Base-by-base conservation (phyloP, 2,888 invertebrate species). In the Anarsia innoxiella region DNA sequence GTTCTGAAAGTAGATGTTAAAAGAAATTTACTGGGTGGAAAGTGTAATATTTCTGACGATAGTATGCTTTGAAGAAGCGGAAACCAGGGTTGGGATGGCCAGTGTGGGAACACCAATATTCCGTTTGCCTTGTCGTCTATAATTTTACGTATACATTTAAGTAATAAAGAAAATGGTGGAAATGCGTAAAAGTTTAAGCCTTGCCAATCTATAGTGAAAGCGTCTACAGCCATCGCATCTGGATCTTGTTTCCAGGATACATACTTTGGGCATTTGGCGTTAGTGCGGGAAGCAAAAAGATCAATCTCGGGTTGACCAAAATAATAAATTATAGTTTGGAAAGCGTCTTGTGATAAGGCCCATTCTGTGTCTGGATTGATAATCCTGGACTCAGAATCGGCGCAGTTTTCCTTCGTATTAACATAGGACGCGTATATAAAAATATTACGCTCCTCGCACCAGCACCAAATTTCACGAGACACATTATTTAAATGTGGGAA, bases 381-480 rank as follows among this genome's bases (percentile, higher is more conserved):
- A n/a, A n/a, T n/a, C n/a, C 51, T 11, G 0, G 46, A 51, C 29
- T 45, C 48, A 6, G 10, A 29, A 31, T 51, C 49, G 1, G 49
- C 51, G 12, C 12, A 23, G 31, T 59, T 61, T 6, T 56, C 48
- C 25, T 42, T 25, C 0, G 58, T 53, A 6, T 45, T 41, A 12
- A 61, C 36, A 10, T 30, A 30, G 8, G 30, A 13, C 15, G 30
- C 30, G 10, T 9, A 30, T 9, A 30, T 13, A 14, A 14, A 30
- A 3, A 30, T 15, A 15, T 30, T 34, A 3, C 31, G 31, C 8
- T 27, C 13, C 28, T 41, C 35, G 12, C 37, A 41, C 19, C 12
- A 41, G n/a, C 31, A 16, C 37, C 37, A 41, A 12, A 37, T 37
- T 14, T 34, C 12, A 14, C 32, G 31, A 12, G 35, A 23, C 2